Base-by-base conservation (phyloP, 2,797 vertebrate genomes). In the Cynopterus sphinx region DNA sequence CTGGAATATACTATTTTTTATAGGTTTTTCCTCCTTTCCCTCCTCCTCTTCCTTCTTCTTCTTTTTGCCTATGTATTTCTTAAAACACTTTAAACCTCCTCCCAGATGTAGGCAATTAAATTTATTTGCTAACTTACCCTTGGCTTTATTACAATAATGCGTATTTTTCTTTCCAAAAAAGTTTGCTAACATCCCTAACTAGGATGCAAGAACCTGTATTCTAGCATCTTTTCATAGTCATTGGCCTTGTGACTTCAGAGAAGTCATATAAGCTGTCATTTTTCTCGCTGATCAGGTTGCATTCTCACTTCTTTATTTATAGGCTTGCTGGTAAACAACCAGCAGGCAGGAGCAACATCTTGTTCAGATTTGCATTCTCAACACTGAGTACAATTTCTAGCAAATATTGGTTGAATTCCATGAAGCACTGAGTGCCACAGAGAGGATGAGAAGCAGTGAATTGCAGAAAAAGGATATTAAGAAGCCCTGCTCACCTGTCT, bases 81-180 rank as follows among this genome's bases (percentile, higher is more conserved):
- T 74, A 21, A 91, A 89, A 15, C 22, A 67, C 87, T 95, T 83
- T 63, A 87, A 79, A 94, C 3, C 2, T 93, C 17, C 75, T 89
- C 70, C 49, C 26, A 70, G 19, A 57, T 61, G 81, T 3, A 33
- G 55, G 6, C 9, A 68, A 93, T 63, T 55, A 46, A 70, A 36
- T 65, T 51, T 65, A 53, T 86, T 31, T 2, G 2, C 13, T 61
- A 90, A 93, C 15, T 43, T 68, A 65, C 73, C 28, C 36, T 87
- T 81, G 28, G 21, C 26, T 77, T 71, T 53, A 68, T 49, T 36
- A 67, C 39, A 73, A 81, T 41, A 6, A 31, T 6, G 10, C 31
- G n/a, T 12, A 73, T 88, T 87, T 92, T 83, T 63, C 86, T 83
- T 55, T 28, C 75, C 84, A 16, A 2, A 41, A 67, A 87, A 85